Conservation (phyloP, 2,797 vertebrate species). For the Trachops cirrhosus region DNA sequence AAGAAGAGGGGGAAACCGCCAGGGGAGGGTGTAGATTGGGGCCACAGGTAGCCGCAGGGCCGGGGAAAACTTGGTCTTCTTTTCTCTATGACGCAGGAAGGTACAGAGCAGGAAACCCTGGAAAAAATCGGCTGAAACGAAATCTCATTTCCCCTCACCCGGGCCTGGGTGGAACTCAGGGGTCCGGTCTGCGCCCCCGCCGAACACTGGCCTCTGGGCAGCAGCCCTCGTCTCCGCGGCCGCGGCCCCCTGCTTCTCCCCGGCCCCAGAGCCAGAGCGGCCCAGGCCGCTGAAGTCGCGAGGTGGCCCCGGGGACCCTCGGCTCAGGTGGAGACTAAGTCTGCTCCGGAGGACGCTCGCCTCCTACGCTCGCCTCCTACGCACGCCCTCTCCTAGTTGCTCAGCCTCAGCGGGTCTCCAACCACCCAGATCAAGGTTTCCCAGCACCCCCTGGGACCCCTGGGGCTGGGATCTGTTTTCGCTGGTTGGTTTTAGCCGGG, state of each 20-base stretch:
- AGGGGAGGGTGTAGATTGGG: background rate
- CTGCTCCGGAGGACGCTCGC: background rate
- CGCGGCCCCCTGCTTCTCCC: background rate
- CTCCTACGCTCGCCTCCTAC: background rate
- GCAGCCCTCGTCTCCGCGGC: background rate
- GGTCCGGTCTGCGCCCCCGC: background rate
- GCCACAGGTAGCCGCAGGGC: background rate
- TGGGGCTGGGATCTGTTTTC: background rate
- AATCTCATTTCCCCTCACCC: background rate
- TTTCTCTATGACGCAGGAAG: background rate
- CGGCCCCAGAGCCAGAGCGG: background rate
- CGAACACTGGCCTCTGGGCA: background rate
- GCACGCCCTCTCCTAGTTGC: background rate
- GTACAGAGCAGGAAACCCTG: background rate
- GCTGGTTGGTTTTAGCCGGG: background rate
- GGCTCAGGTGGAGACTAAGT: background rate
- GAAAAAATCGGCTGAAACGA: conserved; percentile 56
- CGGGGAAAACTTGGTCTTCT: background rate
- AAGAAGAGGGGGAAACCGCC: background rate
- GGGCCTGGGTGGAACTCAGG: background rate
- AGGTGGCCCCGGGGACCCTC: background rate
- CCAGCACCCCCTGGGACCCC: background rate
- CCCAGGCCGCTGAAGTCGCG: background rate
- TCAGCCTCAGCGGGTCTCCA: background rate
- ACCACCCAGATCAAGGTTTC: background rate